Base-by-base conservation (phyloP, 2,888 invertebrate species). In the Morpho helenor region DNA sequence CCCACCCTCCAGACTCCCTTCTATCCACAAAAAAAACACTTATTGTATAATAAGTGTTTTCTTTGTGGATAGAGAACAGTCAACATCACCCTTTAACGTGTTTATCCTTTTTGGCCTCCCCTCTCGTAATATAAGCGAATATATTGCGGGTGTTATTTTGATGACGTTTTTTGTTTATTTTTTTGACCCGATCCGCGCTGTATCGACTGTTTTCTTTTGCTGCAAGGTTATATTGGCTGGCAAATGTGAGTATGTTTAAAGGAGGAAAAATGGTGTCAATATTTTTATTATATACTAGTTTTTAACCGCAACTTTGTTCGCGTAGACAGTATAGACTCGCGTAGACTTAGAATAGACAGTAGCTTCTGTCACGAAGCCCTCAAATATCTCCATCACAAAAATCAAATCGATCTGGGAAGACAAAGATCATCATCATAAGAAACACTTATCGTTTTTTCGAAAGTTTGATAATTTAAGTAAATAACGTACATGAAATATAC, bases 41-140 rank as follows among this genome's bases (percentile, higher is more conserved):
- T n/a, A n/a, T 72, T 73, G 73, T 77, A 80, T 82, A 83, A 76
- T 77, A 79, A 88, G 87, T 88, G 87, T 87, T 89, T 87, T 87
- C 88, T 87, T 86, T 87, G 86, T 81, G 86, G 84, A 87, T 85
- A 80, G 85, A 82, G 79, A 61, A 69, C 72, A 72, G 74, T 69
- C 71, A 69, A 78, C 81, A 77, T 79, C 77, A 81, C 85, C 87
- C 87, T 87, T 87, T 87, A 86, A 87, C 85, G 78, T 86, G 86
- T 86, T 87, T 87, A 86, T 86, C 87, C 86, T 77, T 83, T 82
- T 81, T 78, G 77, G 79, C 73, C 79, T 75, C 77, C 77, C 86
- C 82, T 82, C 80, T 76, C 67, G 52, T 50, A 51, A 47, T 53
- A 55, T 50, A 58, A 56, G 57, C 58, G 68, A 67, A 72, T 71